These are phyloP conservation scores for Spodoptera littoralis DNA, from an alignment of 2,888 invertebrate genomes.

Conservation along the genomic window DNA sequence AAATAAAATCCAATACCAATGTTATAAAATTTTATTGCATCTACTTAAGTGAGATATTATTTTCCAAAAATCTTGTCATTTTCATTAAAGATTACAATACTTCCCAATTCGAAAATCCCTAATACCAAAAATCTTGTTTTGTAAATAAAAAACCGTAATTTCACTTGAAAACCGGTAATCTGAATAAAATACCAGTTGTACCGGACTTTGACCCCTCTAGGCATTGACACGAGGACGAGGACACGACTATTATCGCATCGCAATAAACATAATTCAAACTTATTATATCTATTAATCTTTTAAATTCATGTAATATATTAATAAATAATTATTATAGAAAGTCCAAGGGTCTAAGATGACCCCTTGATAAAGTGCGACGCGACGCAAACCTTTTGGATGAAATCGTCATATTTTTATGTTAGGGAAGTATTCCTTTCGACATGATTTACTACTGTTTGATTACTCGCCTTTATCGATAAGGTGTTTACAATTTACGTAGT, in stretches of 20 bases:
- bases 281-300: slow-evolving; percentile 20
- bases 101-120: no score
- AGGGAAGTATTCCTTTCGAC: no score
- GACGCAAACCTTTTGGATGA: no score
- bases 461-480: not conserved
- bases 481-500: not conserved
- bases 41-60: no score
- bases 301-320: slow-evolving; percentile 9
- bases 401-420: no score
- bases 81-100: no score
- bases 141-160: slow-evolving; percentile 15
- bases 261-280: slow-evolving; percentile 26
- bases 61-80: no score
- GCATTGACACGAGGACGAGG: slow-evolving; percentile 22
- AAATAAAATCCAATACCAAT: no score
- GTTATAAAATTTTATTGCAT: no score
- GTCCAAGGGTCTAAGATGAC: slow-evolving; percentile 21
- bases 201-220: slow-evolving; percentile 53
- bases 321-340: slow-evolving; percentile 11
- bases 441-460: no score
- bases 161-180: slow-evolving; percentile 34
- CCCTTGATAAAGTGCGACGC: slow-evolving; percentile 1
- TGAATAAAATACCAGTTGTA: slow-evolving; percentile 38
- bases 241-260: slow-evolving; percentile 30
- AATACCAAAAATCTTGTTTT: no score